Base-by-base conservation (phyloP, 2,888 invertebrate genomes). In the Poecilus cupreus region DNA sequence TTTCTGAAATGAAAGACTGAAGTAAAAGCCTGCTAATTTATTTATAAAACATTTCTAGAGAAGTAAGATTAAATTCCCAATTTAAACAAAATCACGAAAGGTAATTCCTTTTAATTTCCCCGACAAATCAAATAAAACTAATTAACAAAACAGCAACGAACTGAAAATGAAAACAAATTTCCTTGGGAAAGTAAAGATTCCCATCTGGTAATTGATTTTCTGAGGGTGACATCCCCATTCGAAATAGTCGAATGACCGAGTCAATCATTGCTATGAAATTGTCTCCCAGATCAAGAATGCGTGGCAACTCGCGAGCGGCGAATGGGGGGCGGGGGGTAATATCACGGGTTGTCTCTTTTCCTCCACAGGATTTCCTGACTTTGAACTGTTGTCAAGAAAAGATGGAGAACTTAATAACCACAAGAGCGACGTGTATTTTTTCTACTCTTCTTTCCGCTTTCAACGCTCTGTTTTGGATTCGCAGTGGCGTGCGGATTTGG, bases 361-460 rank as follows among this genome's bases (percentile, higher is more conserved):
- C 22, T 54, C 54, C 8, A 3, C 20, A 2, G 54, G 54, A 54
- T 18, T 16, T 37, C 32, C 64, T 64, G 68, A 68, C 68, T 68
- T 68, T 68, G 68, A 64, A 39, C 68, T 20, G 68, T 68, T 68
- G 68, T 68, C 68, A 68, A 37, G 68, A 20, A 37, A 68, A 68
- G 68, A 68, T 68, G 39, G 39, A 68, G 68, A 37, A 68, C 68
- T 68, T 68, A 68, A 68, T 68, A 68, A 68, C 68, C 68, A 37
- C 68, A 68, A 18, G 68, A 64, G 68, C 1, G 54, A 54, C 54
- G n/a, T 37, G 68, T 68, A 68, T 68, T 68, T 68, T 64, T 68
- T 68, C 37, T 39, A 10, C 68, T 13, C 37, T 64, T 37, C 37
- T 64, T 64, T 64, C 18, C 39, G 68, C 39, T 68, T 68, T 68